Conservation (phyloP, 2,888 invertebrate genomes). For the Thera britannica region DNA sequence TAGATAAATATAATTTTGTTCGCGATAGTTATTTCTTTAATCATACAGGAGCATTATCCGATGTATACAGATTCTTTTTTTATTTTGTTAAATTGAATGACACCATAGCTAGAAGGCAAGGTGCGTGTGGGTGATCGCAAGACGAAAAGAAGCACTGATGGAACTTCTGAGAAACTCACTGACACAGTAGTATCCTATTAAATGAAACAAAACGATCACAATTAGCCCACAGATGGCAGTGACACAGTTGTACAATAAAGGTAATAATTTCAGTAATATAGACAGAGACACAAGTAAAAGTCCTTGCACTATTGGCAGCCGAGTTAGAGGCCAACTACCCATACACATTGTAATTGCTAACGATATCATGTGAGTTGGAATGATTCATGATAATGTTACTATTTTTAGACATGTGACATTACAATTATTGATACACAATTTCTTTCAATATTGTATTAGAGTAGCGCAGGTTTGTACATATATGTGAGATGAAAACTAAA, state of each 20-base stretch:
- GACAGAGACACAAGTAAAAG: slow-evolving; percentile 50
- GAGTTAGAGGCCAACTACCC: slow-evolving; percentile 57
- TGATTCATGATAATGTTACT: slow-evolving; percentile 49
- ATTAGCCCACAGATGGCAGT: slow-evolving; percentile 38
- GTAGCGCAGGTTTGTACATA: not conserved
- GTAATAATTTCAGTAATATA: slow-evolving; percentile 33
- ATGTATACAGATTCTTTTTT: too few relatives aligned
- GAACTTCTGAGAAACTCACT: not conserved
- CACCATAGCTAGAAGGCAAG: not conserved
- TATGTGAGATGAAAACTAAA: slow-evolving; percentile 1
- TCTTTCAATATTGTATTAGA: not conserved
- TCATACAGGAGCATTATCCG: too few relatives aligned
- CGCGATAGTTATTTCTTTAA: too few relatives aligned
- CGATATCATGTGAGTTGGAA: slow-evolving; percentile 50
- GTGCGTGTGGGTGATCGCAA: not conserved
- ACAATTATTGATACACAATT: slow-evolving; percentile 28
- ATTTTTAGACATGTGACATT: slow-evolving; percentile 36
- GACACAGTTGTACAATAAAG: slow-evolving; percentile 49
- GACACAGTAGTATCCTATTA: not conserved
- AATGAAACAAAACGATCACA: slow-evolving; percentile 16
- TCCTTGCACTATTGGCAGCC: slow-evolving; percentile 56
- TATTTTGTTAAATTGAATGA: not conserved
- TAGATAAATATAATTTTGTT: too few relatives aligned
- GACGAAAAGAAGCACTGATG: not conserved
- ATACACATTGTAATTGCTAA: slow-evolving; percentile 48